These are phyloP conservation scores for Oryzias javanicus DNA, from an alignment of 2,113 vertebrate genomes.

Conservation along the genomic window DNA sequence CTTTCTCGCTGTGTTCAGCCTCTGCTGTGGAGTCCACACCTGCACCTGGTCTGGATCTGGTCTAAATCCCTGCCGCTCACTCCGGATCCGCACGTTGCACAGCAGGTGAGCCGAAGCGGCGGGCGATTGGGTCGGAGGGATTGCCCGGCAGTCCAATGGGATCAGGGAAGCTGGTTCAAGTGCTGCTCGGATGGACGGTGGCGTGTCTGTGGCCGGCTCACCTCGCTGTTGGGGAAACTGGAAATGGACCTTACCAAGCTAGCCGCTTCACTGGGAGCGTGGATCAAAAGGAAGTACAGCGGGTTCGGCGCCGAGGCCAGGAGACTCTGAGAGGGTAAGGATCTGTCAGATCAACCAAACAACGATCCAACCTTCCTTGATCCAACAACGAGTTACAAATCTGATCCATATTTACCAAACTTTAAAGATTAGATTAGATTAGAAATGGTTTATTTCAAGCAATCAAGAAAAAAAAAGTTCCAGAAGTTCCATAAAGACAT, in stretches of 20 bases:
- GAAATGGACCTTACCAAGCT: constrained; percentile 76
- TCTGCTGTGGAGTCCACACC: constrained; percentile 57
- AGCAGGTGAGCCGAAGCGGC: constrained; percentile 20
- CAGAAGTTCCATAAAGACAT: too few species aligned
- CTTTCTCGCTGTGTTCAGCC: constrained; percentile 45
- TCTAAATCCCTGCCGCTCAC: constrained; percentile 40
- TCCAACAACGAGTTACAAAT: too few species aligned
- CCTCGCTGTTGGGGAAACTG: constrained; percentile 64
- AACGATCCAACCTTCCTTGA: too few species aligned
- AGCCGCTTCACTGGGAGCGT: constrained; percentile 75
- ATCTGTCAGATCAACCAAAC: neutral
- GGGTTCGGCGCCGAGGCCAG: constrained; percentile 85
- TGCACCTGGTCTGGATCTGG: constrained; percentile 58
- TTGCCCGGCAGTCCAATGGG: constrained; percentile 74
- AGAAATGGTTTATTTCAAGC: too few species aligned
- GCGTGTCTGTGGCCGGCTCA: constrained; percentile 63
- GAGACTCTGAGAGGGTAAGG: constrained; percentile 85
- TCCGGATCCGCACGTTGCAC: constrained; percentile 38
- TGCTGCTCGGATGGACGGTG: constrained; percentile 83
- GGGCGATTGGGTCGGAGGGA: constrained; percentile 43
- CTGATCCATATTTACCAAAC: too few species aligned
- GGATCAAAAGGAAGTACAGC: constrained; percentile 77
- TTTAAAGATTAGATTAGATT: too few species aligned
- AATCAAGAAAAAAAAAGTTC: too few species aligned
- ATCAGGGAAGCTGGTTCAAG: constrained; percentile 72